These are phyloP conservation scores for Anastatus disparis DNA, from an alignment of 1,140 invertebrate genomes.

Conservation along the genomic window DNA sequence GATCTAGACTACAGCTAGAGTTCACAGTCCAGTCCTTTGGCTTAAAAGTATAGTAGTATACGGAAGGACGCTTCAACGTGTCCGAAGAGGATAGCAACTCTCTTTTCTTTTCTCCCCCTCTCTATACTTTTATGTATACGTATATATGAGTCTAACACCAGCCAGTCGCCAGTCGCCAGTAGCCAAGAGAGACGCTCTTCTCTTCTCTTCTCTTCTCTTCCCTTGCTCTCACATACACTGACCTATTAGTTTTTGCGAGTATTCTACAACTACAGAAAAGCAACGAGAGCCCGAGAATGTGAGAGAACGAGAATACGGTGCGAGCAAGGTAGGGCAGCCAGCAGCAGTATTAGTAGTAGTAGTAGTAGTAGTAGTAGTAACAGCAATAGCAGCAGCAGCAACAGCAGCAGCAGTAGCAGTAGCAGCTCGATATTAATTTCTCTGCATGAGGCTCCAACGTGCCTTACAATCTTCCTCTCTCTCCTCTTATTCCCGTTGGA, in stretches of 20 bases:
- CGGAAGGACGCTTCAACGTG: slow-evolving; percentile 51
- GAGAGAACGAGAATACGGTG: too few relatives aligned
- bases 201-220: too few relatives aligned
- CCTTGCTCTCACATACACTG: slow-evolving; percentile 43
- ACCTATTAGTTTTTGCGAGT: slow-evolving; percentile 20
- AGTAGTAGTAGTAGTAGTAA: too few relatives aligned
- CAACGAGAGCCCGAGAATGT: background rate
- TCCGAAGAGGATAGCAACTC: slow-evolving; percentile 51
- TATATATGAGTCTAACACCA: slow-evolving; percentile 10
- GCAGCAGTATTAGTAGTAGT: too few relatives aligned
- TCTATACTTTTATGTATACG: slow-evolving; percentile 33
- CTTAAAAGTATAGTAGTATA: too few relatives aligned
- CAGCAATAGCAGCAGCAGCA: background rate
- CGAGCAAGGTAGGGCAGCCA: too few relatives aligned
- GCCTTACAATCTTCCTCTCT: slow-evolving; percentile 39
- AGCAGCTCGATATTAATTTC: slow-evolving; percentile 63
- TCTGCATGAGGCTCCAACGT: slow-evolving; percentile 53
- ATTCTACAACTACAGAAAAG: background rate
- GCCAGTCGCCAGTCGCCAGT: background rate
- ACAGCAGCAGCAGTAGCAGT: slow-evolving; percentile 45
- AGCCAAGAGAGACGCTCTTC: too few relatives aligned
- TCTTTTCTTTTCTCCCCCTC: slow-evolving; percentile 49
- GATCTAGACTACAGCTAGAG: too few relatives aligned
- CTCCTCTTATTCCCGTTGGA: too few relatives aligned
- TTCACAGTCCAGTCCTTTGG: slow-evolving; percentile 55